These are phyloP conservation scores for Rhea americana DNA, from an alignment of 2,113 vertebrate species.

Conservation along the genomic window DNA sequence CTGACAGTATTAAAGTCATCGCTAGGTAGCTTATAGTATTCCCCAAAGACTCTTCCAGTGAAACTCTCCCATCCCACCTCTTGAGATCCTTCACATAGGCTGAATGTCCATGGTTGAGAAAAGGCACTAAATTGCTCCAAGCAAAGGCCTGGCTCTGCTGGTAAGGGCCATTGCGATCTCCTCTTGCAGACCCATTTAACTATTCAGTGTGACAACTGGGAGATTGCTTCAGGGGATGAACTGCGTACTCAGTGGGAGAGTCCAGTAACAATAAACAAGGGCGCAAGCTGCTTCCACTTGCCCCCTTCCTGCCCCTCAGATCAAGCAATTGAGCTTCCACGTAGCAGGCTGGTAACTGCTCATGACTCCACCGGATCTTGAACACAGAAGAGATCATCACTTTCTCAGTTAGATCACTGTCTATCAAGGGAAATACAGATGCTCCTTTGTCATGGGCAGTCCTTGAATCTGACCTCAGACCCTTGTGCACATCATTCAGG, in stretches of 20 bases:
- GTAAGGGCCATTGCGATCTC: not conserved
- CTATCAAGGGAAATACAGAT: not conserved
- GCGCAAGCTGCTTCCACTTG: not conserved
- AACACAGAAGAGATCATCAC: not conserved
- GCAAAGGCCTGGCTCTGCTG: not conserved
- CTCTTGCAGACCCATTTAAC: not conserved
- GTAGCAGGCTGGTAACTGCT: not conserved
- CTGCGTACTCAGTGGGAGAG: rapidly evolving
- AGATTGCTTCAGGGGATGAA: not conserved
- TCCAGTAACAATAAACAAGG: not conserved
- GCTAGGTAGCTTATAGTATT: not conserved
- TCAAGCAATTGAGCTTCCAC: not conserved
- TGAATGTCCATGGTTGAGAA: not conserved
- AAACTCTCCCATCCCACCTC: not conserved
- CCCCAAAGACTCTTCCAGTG: not conserved
- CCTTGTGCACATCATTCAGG: not conserved
- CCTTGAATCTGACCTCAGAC: not conserved
- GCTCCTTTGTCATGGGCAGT: not conserved
- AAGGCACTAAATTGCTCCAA: not conserved
- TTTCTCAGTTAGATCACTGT: not conserved
- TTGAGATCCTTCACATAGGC: not conserved
- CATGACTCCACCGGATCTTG: not conserved
- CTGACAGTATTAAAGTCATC: not conserved
- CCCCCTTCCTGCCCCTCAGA: not conserved
- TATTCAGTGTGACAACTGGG: not conserved